Evolutionary conservation across 2,797 vertebrate genomes (phyloP), one percentile per base, ranked within the genome.

Genomic region (Malacoraja senta): DNA sequence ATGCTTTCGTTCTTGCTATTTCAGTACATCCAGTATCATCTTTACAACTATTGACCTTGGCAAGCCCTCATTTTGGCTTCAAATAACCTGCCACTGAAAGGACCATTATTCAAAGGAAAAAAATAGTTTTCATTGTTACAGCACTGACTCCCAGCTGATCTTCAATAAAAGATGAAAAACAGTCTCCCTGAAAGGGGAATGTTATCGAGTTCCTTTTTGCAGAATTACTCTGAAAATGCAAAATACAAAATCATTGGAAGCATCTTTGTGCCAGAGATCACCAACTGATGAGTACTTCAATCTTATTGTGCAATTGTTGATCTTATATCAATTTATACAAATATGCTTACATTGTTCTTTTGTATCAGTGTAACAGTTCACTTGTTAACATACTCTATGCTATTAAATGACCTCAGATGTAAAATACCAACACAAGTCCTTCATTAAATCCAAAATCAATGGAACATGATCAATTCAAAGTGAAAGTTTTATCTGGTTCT

Each of bases 91-190:
- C 32, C 65, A 88, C 32, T 88, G 17, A 88, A 21, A 8, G n/a
- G 63, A 88, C 17, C 2, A 68, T 88, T 88, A 65, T 10, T 68
- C 63, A 88, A 88, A 86, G 29, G 13, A 63, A 65, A 74, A 88
- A 88, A 21, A 21, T 68, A 84, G 8, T 68, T 35, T 8, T 21
- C 24, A 35, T 2, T 9, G 6, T 19, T 19, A 15, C 53, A 29
- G n/a, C 8, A 15, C 29, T 15, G 6, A 65, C n/a, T n/a, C n/a
- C n/a, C 7, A 63, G 58, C 83, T 32, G 61, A 65, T 32, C 58
- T 58, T 84, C 53, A 86, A n/a, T 65, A 86, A 65, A 86, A 63
- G n/a, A 88, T 88, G n/a, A n/a, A 88, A 35, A 88, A 65, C 17
- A 35, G 21, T 21, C 84, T 88, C 61, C 32, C n/a, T 9, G 61